Evolutionary conservation across 2,888 invertebrate genomes (phyloP).

Genomic region (Drosophila monieri): DNA sequence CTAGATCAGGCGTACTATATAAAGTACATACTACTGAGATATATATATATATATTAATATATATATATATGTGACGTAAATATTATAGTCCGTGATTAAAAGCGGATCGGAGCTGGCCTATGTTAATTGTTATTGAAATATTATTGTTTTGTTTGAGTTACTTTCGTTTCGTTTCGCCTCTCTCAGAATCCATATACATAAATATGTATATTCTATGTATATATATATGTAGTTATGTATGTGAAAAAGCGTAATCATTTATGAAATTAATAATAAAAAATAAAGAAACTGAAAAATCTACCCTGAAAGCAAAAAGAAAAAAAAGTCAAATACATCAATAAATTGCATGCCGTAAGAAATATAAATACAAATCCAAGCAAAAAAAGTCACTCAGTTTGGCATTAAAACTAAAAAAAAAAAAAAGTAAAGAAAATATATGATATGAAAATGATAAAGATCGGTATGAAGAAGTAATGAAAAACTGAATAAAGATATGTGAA

Average conservation of each 20-base stretch:
- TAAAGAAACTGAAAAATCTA: slow-evolving; percentile 13
- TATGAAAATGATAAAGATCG: slow-evolving; percentile 7
- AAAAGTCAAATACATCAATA: slow-evolving; percentile 33
- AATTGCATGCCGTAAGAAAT: slow-evolving; percentile 40
- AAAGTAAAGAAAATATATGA: slow-evolving; percentile 12
- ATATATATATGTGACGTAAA: not conserved
- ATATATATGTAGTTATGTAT: slow-evolving; percentile 52
- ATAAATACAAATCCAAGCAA: slow-evolving; percentile 35
- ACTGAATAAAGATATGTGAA: slow-evolving; percentile 12
- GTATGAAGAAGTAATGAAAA: slow-evolving; percentile 9
- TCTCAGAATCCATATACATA: slow-evolving; percentile 40
- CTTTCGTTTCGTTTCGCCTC: slow-evolving; percentile 27
- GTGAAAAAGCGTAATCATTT: slow-evolving; percentile 60
- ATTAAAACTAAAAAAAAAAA: slow-evolving; percentile 28
- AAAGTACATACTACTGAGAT: slow-evolving; percentile 8
- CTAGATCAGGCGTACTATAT: slow-evolving; percentile 56
- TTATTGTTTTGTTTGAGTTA: slow-evolving; percentile 15
- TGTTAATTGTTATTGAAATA: slow-evolving; percentile 1
- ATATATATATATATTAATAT: slow-evolving; percentile 14
- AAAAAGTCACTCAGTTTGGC: slow-evolving; percentile 35
- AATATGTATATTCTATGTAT: slow-evolving; percentile 42
- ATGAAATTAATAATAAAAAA: slow-evolving; percentile 43
- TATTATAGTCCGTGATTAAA: not conserved
- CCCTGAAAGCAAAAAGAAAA: slow-evolving; percentile 24
- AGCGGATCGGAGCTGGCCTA: slow-evolving; percentile 17